Evolutionary conservation across 2,888 invertebrate species (phyloP), one percentile per base, ranked within the genome.

Genomic region (Tridacna gigas): DNA sequence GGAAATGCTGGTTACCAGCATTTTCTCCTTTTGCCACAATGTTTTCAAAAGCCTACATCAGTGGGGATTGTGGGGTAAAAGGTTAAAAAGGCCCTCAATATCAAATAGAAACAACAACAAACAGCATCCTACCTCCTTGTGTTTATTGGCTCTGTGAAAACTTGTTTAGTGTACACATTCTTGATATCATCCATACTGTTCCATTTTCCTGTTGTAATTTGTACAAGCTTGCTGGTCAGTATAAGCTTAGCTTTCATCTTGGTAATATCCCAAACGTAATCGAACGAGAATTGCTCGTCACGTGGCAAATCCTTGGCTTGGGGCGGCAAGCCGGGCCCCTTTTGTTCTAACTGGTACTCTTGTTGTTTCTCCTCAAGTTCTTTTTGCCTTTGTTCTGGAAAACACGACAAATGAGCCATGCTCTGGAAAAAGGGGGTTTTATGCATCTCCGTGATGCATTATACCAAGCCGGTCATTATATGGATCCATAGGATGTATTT

Each of bases 291-390:
- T 20, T 74, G 60, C 63, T 86, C 86, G 65, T 86, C 83, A 15
- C 63, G n/a, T 26, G 84, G 82, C 11, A 80, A 45, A 0, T 18
- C 37, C 51, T 76, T 79, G 15, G 86, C 81, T 84, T 89, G 88
- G 7, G 83, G 80, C 0, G 84, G 88, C 0, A 83, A 60, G 0
- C 86, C 86, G 11, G 82, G 77, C 0, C 74, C 69, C 26, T 84
- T 86, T 0, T 74, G 71, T 3, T 74, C 63, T 0, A 86, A 69
- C 45, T 86, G 67, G 75, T 90, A 90, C 3, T 80, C 22, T 22
- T 74, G 26, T 47, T 91, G 86, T 84, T 93, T 94, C 66, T 93
- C 91, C 45, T 91, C 90, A 26, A 95, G 88, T 77, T 95, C 95
- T 12, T 84, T 84, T 22, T 88, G 80, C 28, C 95, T 85, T 74